Percentiles rank a stretch among this genome's conserved stretches.
Evolutionary conservation across 2,888 invertebrate genomes (phyloP).

Genomic region (Monochamus alternatus): DNA sequence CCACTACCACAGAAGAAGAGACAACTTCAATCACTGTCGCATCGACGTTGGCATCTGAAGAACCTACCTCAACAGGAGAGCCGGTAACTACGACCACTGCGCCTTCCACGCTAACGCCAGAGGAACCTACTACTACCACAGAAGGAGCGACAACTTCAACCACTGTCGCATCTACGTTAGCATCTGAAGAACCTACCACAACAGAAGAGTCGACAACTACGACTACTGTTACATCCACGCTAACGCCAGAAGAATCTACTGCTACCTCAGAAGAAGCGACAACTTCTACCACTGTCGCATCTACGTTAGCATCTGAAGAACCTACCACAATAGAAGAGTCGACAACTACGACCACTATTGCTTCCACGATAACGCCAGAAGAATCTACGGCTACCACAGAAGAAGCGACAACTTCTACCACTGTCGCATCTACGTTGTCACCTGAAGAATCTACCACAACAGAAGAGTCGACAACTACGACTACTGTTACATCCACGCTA

Average conservation of each 20-base stretch:
- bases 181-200: not conserved
- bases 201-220: not conserved
- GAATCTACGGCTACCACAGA: no score
- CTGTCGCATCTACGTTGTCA: not conserved
- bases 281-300: not conserved
- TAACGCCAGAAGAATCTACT: not conserved
- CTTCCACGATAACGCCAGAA: no score
- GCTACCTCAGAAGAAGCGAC: not conserved
- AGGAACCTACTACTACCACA: no score
- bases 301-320: not conserved
- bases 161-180: not conserved
- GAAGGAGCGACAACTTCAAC: not conserved
- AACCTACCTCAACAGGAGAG: no score
- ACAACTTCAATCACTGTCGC: no score
- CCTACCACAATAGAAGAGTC: not conserved
- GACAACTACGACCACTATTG: not conserved
- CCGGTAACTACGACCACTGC: no score
- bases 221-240: not conserved
- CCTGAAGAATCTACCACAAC: not conserved
- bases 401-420: not conserved
- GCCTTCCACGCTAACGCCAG: no score
- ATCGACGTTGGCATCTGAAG: no score
- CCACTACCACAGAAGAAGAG: not conserved
- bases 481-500: not conserved
- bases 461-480: not conserved